These are phyloP conservation scores for Dendropsophus ebraccatus DNA, from an alignment of 2,113 vertebrate species.

Conservation along the genomic window DNA sequence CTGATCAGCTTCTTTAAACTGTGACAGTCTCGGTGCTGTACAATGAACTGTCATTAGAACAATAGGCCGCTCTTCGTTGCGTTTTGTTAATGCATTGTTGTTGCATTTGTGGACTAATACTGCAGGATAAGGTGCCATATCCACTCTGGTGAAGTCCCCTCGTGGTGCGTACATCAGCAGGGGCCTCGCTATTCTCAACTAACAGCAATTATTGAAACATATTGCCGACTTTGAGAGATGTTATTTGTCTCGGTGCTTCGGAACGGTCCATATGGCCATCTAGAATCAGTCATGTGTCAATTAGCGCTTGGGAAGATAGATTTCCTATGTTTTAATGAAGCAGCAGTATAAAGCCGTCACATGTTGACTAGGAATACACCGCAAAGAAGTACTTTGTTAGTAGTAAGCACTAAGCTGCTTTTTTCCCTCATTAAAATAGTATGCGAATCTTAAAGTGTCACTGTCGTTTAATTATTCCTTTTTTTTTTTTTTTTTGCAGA, in stretches of 20 bases:
- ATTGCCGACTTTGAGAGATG: not conserved
- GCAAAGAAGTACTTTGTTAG: not conserved
- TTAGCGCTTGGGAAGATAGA: not conserved
- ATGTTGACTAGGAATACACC: not conserved
- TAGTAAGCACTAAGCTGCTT: not conserved
- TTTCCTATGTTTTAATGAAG: constrained; percentile 3
- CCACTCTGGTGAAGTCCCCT: not conserved
- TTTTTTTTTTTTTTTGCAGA: too few species aligned
- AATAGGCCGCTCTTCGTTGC: not conserved
- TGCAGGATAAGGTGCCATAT: not conserved
- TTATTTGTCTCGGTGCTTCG: constrained; percentile 2
- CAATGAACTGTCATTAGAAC: constrained; percentile 22
- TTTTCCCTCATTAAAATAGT: not conserved
- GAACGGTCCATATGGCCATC: not conserved
- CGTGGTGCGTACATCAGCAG: not conserved
- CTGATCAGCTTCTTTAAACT: not conserved
- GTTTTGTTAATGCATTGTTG: not conserved
- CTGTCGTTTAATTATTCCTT: too few species aligned
- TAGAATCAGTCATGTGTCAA: not conserved
- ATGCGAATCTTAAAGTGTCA: too few species aligned
- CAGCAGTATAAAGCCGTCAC: not conserved
- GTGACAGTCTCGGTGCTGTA: constrained; percentile 43
- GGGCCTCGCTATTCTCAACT: not conserved
- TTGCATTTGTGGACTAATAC: not conserved
- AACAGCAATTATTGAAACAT: constrained; percentile 13